Percentiles rank a stretch among this genome's conserved stretches.
Conservation (phyloP, 2,888 invertebrate species). For the Luffia ferchaultella region DNA sequence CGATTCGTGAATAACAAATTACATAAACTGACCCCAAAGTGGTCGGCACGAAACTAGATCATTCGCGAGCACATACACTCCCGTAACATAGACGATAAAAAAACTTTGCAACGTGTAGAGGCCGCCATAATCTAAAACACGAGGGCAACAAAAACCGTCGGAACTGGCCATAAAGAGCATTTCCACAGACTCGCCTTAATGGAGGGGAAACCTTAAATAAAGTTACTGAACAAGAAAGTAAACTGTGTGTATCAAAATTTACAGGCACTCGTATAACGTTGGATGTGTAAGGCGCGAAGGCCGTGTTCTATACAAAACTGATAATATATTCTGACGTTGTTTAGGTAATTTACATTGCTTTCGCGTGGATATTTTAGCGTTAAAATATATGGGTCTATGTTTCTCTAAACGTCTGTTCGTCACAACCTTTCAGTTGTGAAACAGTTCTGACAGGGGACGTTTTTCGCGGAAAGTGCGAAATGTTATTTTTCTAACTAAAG, state of each 20-base stretch:
- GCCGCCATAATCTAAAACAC: background rate
- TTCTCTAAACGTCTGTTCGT: too few relatives aligned
- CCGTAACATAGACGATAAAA: background rate
- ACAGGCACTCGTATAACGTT: background rate
- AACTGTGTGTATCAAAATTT: constrained; percentile 7
- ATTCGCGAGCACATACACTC: background rate
- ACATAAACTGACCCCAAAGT: background rate
- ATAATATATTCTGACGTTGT: too few relatives aligned
- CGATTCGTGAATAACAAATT: background rate
- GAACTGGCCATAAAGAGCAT: background rate
- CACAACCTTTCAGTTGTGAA: too few relatives aligned
- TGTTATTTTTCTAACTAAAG: too few relatives aligned
- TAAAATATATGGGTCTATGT: too few relatives aligned
- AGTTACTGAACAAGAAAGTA: constrained; percentile 3
- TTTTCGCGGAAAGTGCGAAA: too few relatives aligned
- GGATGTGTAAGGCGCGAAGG: too few relatives aligned
- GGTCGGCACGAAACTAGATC: background rate
- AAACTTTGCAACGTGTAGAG: background rate
- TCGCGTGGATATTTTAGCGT: too few relatives aligned
- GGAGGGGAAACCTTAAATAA: constrained; percentile 2
- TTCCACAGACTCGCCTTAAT: background rate
- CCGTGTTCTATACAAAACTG: too few relatives aligned
- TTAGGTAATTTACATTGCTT: too few relatives aligned
- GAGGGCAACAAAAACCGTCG: background rate
- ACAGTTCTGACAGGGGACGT: too few relatives aligned